phyloP scores from a whole-genome alignment of 1,140 invertebrate species.

The Spodoptera frugiperda region DNA sequence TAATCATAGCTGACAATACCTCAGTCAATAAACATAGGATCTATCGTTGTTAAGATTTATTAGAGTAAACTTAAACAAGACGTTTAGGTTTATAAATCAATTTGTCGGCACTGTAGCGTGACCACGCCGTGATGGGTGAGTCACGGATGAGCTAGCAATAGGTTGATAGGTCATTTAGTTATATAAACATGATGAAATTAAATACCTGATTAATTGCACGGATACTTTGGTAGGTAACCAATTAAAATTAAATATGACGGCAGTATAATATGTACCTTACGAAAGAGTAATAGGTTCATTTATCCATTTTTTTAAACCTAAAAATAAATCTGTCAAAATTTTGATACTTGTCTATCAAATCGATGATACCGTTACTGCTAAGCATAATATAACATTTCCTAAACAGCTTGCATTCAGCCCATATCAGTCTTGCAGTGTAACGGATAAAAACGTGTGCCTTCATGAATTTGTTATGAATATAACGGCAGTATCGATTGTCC shows the following conservation, averaged over 20 bases:
- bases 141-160: not conserved
- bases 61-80: not conserved
- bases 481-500: slow-evolving; percentile 57
- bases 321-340: not conserved
- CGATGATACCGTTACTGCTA: not conserved
- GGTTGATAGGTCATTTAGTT: slow-evolving; percentile 18
- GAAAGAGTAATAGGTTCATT: too few species aligned
- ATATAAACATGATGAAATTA: not conserved
- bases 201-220: not conserved
- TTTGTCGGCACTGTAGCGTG: slow-evolving; percentile 11
- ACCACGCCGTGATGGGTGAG: not conserved
- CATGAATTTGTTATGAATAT: slow-evolving; percentile 50
- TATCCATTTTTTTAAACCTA: too few species aligned
- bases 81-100: not conserved
- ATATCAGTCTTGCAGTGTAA: slow-evolving; percentile 17
- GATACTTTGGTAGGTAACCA: not conserved
- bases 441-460: slow-evolving; percentile 27
- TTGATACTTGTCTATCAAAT: not conserved
- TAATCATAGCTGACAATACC: too few species aligned
- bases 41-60: too few species aligned
- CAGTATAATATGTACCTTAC: too few species aligned
- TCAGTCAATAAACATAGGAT: too few species aligned
- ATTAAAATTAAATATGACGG: too few species aligned
- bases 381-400: slow-evolving; percentile 26
- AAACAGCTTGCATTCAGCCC: slow-evolving; percentile 18